A percentile compares a stretch with the other conserved stretches of the same genome.
phyloP scores from a whole-genome alignment of 2,113 vertebrate species.

The Grallaria varia region DNA sequence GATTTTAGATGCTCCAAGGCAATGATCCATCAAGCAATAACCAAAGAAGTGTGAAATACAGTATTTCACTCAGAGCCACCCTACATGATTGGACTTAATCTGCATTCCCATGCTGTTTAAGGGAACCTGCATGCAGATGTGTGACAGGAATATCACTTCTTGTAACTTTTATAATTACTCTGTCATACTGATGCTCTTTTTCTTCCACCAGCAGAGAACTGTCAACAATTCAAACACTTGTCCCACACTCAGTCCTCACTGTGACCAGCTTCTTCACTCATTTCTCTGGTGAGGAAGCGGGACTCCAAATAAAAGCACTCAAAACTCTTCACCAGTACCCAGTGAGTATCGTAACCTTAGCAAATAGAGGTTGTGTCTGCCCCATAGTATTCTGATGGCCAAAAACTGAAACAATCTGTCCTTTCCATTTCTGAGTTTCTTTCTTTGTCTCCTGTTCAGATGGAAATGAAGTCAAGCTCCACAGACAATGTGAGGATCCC shows the following conservation, averaged over 20 bases:
- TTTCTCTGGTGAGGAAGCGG: background rate
- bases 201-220: background rate
- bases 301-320: background rate
- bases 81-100: fast-evolving
- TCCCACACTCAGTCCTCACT: background rate
- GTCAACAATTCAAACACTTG: background rate
- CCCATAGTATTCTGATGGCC: background rate
- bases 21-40: background rate
- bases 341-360: fast-evolving
- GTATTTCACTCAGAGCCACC: background rate
- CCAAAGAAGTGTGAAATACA: background rate
- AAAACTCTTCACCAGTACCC: background rate
- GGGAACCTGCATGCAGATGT: background rate
- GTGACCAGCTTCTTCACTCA: background rate
- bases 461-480: background rate
- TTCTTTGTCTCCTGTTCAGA: background rate
- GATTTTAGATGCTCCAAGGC: background rate
- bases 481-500: background rate
- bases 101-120: fast-evolving
- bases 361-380: background rate
- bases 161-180: background rate
- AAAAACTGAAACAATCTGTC: background rate
- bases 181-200: background rate
- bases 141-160: background rate
- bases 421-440: background rate